Base-by-base conservation (phyloP, 2,113 vertebrate species). In the Daubentonia madagascariensis region DNA sequence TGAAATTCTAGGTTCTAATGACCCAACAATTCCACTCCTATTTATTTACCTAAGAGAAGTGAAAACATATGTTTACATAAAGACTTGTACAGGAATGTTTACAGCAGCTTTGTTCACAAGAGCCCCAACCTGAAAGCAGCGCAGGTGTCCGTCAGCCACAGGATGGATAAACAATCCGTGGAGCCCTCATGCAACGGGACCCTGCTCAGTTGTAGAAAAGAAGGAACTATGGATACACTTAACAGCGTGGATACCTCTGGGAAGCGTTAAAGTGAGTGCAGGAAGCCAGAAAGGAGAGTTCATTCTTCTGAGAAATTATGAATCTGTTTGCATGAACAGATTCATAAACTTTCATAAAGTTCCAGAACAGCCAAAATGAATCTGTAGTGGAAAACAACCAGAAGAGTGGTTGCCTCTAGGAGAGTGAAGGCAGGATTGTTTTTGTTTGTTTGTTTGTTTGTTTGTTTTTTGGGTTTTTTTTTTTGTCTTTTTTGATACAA, bases 161-260 rank as follows among this genome's bases (percentile, higher is more conserved):
- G 79, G 61, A 59, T 2, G 54, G 23, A 61, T 3, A 25, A 11
- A 80, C 10, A 80, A 16, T 10, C 6, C 3, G 14, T 23, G 23
- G 23, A 30, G 16, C 37, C n/a, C 23, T 11, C 13, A 1, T 9
- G 5, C 14, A 5, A 37, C 1, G 13, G 23, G 37, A 28, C 59
- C 59, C 54, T 28, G 10, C n/a, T 1, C n/a, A 0, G 18, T 32
- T 6, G 18, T 23, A 7, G 54, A 12, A 54, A 23, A 9, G 48
- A n/a, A 14, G 0, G 73, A 48, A 16, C 25, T 17, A 3, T 7
- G 3, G 7, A 30, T 7, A 8, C 25, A 16, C 18, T 0, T 18
- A 8, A 18, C 76, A 7, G 1, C 18, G 7, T 0, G 0, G 76
- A n/a, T 45, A 14, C 23, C 2, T 40, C 35, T 22, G 6, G 12